These are phyloP conservation scores for Podarcis lilfordi DNA, from an alignment of 2,797 vertebrate genomes.

Conservation along the genomic window DNA sequence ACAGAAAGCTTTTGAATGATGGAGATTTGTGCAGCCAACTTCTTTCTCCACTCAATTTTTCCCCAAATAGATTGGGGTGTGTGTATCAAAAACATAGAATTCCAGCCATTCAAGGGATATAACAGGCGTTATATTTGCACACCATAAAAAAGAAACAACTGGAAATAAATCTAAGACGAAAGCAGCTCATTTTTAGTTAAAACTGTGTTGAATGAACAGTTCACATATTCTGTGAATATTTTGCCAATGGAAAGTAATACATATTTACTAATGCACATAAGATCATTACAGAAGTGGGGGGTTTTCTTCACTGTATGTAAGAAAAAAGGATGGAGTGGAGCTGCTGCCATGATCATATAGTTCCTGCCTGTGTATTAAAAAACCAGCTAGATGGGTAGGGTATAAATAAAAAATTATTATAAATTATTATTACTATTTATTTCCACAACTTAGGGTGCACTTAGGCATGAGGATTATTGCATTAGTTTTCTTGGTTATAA, in stretches of 20 bases:
- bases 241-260: neutral
- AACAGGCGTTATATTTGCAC: constrained; percentile 35
- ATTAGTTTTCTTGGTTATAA: no score
- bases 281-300: neutral
- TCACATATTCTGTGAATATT: constrained; percentile 27
- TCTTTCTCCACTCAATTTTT: neutral
- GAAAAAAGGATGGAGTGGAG: neutral
- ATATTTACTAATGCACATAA: neutral
- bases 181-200: constrained; percentile 37
- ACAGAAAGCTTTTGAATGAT: constrained; percentile 51
- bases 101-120: constrained; percentile 19
- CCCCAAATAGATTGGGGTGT: constrained; percentile 32
- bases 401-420: no score
- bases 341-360: neutral
- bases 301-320: neutral
- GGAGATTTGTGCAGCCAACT: constrained; percentile 58
- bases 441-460: no score
- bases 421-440: no score
- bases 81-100: constrained; percentile 34
- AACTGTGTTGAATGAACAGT: neutral
- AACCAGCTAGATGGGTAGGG: no score
- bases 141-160: constrained; percentile 36
- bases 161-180: constrained; percentile 38
- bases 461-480: no score
- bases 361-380: neutral